A percentile compares a stretch with the other conserved stretches of the same genome.
Evolutionary conservation across 1,140 invertebrate species (phyloP).

Genomic region (Drosophila auraria): DNA sequence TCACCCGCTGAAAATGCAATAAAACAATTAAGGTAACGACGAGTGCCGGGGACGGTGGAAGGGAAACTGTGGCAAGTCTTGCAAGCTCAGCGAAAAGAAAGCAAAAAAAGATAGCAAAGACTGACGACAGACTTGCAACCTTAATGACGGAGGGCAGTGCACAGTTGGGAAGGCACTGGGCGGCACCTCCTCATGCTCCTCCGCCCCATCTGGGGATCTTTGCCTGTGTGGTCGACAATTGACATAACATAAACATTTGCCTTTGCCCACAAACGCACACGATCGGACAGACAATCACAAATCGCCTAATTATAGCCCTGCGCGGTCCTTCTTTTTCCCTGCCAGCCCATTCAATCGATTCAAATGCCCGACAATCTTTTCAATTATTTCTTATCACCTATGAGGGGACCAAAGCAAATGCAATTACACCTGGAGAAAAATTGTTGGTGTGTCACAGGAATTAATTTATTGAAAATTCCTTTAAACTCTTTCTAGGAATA

Average conservation of each 20-base stretch:
- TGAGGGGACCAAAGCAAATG: slow-evolving; percentile 32
- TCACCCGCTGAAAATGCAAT: slow-evolving; percentile 41
- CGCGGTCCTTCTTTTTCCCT: slow-evolving; percentile 37
- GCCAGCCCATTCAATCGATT: slow-evolving; percentile 57
- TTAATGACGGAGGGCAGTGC: slow-evolving; percentile 36
- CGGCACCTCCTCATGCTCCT: neutral
- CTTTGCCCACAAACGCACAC: slow-evolving; percentile 18
- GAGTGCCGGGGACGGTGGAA: slow-evolving; percentile 12
- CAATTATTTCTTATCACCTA: slow-evolving; percentile 81
- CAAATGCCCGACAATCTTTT: slow-evolving; percentile 78
- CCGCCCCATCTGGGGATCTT: neutral
- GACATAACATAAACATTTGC: slow-evolving; percentile 56
- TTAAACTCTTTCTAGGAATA: no score
- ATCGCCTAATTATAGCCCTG: slow-evolving; percentile 54
- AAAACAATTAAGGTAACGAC: slow-evolving; percentile 69
- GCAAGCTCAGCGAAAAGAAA: slow-evolving; percentile 47
- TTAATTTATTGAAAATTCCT: neutral
- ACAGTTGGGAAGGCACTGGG: slow-evolving; percentile 30
- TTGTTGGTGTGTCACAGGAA: neutral
- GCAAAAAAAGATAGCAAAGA: slow-evolving; percentile 13
- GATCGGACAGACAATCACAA: slow-evolving; percentile 18
- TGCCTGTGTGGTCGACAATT: slow-evolving; percentile 45
- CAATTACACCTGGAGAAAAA: slow-evolving; percentile 15
- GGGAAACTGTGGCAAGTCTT: slow-evolving; percentile 47
- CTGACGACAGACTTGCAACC: slow-evolving; percentile 18